Evolutionary conservation across 2,888 invertebrate genomes (phyloP).

Genomic region (Ochropleura plecta): DNA sequence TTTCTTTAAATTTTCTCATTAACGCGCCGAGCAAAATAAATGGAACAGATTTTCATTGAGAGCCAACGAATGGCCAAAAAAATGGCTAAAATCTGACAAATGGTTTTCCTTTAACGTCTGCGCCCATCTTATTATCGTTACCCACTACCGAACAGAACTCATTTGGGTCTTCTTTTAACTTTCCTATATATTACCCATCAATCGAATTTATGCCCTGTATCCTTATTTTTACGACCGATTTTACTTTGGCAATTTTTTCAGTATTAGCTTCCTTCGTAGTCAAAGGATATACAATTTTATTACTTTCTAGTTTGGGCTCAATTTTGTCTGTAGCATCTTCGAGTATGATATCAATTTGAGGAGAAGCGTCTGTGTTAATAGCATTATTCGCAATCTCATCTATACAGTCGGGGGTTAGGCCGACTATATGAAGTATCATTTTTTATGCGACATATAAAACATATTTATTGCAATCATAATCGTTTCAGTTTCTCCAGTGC

Average conservation of each 20-base stretch:
- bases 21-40: slow-evolving; percentile 84
- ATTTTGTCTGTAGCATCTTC: slow-evolving; percentile 67
- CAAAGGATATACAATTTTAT: slow-evolving; percentile 71
- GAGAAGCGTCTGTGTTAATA: slow-evolving; percentile 91
- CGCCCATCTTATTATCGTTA: slow-evolving; percentile 91
- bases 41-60: slow-evolving; percentile 90
- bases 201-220: slow-evolving; percentile 68
- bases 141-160: slow-evolving; percentile 90
- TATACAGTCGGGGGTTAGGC: slow-evolving; percentile 90
- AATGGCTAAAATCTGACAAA: slow-evolving; percentile 90
- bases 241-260: slow-evolving; percentile 65
- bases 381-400: slow-evolving; percentile 91
- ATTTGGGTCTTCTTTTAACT: slow-evolving; percentile 86
- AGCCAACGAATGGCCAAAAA: slow-evolving; percentile 87
- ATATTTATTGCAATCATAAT: slow-evolving; percentile 90
- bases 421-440: slow-evolving; percentile 87
- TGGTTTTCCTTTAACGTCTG: slow-evolving; percentile 91
- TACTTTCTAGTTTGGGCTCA: slow-evolving; percentile 65
- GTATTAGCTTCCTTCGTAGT: slow-evolving; percentile 69
- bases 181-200: slow-evolving; percentile 70
- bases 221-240: slow-evolving; percentile 64
- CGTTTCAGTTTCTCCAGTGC: slow-evolving; percentile 86
- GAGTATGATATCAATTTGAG: slow-evolving; percentile 90
- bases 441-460: slow-evolving; percentile 91
- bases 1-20: slow-evolving; percentile 82